A percentile compares a stretch with the other conserved stretches of the same genome.
Conservation (phyloP, 1,140 invertebrate genomes). For the Cylas formicarius region DNA sequence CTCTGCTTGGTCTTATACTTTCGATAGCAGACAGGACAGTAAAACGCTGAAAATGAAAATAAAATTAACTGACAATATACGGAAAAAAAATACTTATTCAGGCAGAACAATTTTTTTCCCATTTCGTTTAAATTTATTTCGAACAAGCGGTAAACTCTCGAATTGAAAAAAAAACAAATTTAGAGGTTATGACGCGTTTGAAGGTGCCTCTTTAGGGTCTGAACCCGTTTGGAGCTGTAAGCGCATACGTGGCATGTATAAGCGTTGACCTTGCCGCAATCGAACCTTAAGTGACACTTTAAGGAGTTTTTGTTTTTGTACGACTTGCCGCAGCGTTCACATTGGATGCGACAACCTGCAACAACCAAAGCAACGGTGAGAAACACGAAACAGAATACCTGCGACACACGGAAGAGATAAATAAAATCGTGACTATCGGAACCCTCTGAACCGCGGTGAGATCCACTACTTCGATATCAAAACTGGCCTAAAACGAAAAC, state of each 20-base stretch:
- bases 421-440: too few species aligned
- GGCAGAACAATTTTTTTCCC: too few species aligned
- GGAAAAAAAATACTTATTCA: too few species aligned
- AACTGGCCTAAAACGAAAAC: too few species aligned
- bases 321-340: conserved; percentile 15
- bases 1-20: conserved; percentile 17
- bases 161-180: conserved; percentile 3
- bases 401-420: too few species aligned
- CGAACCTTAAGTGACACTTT: conserved; percentile 17
- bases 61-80: too few species aligned
- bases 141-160: neutral
- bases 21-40: conserved; percentile 11
- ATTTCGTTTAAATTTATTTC: neutral
- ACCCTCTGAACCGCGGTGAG: too few species aligned
- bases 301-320: conserved; percentile 19
- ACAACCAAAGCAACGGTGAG: neutral
- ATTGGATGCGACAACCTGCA: neutral
- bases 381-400: too few species aligned
- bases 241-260: conserved; percentile 20
- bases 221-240: conserved; percentile 12
- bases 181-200: neutral
- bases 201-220: conserved; percentile 19
- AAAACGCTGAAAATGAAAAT: too few species aligned
- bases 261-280: conserved; percentile 21
- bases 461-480: too few species aligned